phyloP scores from a whole-genome alignment of 2,113 vertebrate species.

The Desmodus rotundus region DNA sequence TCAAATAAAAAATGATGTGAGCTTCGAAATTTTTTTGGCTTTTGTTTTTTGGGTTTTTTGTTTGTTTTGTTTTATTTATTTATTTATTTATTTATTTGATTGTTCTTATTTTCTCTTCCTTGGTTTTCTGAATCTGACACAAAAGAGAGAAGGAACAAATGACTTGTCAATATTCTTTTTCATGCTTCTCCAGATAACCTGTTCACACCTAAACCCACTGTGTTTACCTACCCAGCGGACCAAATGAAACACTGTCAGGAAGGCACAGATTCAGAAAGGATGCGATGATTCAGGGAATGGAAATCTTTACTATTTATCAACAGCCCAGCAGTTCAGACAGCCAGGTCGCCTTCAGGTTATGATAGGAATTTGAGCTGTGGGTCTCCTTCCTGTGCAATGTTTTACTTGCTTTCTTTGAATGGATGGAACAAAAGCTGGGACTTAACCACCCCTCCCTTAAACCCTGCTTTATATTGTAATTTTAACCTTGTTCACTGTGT shows the following conservation, averaged over 20 bases:
- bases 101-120: background rate
- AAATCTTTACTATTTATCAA: background rate
- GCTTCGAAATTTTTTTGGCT: background rate
- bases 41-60: background rate
- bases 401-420: constrained; percentile 2
- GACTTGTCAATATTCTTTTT: background rate
- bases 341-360: background rate
- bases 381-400: background rate
- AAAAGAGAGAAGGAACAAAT: constrained; percentile 26
- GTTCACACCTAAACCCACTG: background rate
- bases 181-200: background rate
- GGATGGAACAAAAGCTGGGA: background rate
- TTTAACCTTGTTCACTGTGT: constrained; percentile 13
- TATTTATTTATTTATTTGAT: background rate
- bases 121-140: constrained; percentile 3
- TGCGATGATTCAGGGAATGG: background rate
- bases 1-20: background rate
- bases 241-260: background rate
- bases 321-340: background rate
- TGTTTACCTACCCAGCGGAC: background rate
- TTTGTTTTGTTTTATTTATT: background rate
- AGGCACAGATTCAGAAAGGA: background rate
- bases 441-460: background rate
- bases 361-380: background rate
- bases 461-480: background rate